Evolutionary conservation across 2,888 invertebrate species (phyloP).

Genomic region (Chouioia cunea): DNA sequence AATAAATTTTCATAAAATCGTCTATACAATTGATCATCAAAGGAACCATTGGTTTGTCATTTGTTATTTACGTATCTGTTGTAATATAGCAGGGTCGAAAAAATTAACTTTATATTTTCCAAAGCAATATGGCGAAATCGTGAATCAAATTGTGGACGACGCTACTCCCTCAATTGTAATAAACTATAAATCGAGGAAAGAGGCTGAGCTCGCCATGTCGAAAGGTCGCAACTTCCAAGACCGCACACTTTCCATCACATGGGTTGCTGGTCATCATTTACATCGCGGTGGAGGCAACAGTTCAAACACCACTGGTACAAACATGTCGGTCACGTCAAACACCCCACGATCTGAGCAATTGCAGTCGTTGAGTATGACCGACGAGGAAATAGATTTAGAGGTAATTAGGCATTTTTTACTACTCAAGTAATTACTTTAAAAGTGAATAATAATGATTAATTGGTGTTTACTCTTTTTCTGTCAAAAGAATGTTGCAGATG

Average conservation of each 20-base stretch:
- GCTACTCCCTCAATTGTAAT: conserved; percentile 82
- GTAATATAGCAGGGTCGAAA: too few relatives aligned
- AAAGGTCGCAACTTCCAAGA: conserved; percentile 84
- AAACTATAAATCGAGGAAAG: conserved; percentile 81
- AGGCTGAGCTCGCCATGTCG: conserved; percentile 82
- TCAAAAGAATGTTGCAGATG: conserved; percentile 67
- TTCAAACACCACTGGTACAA: conserved; percentile 48
- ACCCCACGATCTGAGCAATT: conserved; percentile 60
- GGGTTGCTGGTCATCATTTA: conserved; percentile 68
- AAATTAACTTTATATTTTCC: too few relatives aligned
- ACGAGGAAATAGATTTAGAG: conserved; percentile 65
- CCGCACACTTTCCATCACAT: conserved; percentile 69
- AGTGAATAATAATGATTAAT: not conserved
- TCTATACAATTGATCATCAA: too few relatives aligned
- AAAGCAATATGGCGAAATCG: conserved; percentile 89
- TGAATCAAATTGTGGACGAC: conserved; percentile 83
- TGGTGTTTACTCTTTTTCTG: conserved; percentile 21
- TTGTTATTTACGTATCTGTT: too few relatives aligned
- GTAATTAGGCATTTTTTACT: conserved; percentile 50
- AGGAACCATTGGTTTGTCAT: too few relatives aligned
- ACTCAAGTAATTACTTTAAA: not conserved
- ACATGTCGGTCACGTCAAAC: conserved; percentile 52
- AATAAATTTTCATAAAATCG: too few relatives aligned
- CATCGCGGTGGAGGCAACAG: conserved; percentile 68
- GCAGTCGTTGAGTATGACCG: conserved; percentile 52